Conservation (phyloP, 2,113 vertebrate species). For the Paracanthobrama guichenoti region DNA sequence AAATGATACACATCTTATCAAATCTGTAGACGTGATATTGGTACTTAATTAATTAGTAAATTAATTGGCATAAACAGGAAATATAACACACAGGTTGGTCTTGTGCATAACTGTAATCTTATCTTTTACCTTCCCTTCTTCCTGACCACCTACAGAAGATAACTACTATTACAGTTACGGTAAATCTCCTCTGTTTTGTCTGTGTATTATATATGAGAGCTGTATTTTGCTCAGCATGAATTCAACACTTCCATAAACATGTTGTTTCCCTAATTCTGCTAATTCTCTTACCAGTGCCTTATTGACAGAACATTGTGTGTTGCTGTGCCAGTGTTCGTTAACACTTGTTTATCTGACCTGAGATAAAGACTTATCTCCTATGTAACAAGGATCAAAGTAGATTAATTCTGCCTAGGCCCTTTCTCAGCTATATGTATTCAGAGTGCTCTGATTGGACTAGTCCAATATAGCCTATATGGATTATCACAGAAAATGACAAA, state of each 20-base stretch:
- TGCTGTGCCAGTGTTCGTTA: neutral
- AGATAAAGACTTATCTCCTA: neutral
- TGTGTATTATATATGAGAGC: conserved; percentile 59
- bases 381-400: neutral
- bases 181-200: conserved; percentile 78
- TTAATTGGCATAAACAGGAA: neutral
- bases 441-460: neutral
- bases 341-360: neutral
- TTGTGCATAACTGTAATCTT: conserved; percentile 69
- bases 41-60: neutral
- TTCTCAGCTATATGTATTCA: neutral
- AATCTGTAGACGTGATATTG: neutral
- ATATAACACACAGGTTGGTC: conserved; percentile 58
- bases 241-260: conserved; percentile 28
- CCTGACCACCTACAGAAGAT: conserved; percentile 91
- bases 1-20: neutral
- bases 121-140: conserved; percentile 72
- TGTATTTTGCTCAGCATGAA: conserved; percentile 67
- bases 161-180: conserved; percentile 97
- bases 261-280: conserved; percentile 17
- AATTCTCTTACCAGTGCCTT: neutral
- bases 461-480: neutral
- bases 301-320: conserved; percentile 28
- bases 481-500: neutral
- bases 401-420: neutral